Percentiles rank a stretch among this genome's conserved stretches.
Evolutionary conservation across 1,140 invertebrate genomes (phyloP).

Genomic region (Leptestheria dahalacensis): DNA sequence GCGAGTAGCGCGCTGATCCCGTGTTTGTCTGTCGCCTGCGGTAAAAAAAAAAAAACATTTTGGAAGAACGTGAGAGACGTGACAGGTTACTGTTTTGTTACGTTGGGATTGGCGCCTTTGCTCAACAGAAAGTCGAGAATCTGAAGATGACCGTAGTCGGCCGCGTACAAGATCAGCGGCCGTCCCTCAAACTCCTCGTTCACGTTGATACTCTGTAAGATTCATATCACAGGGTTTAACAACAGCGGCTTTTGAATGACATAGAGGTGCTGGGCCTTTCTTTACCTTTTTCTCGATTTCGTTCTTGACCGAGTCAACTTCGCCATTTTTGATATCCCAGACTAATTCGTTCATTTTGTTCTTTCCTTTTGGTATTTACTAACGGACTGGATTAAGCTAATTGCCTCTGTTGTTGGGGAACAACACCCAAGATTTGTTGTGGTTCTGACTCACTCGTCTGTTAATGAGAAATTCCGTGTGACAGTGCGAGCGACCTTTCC

Average conservation of each 20-base stretch:
- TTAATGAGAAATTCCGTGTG: no score
- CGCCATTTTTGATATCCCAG: constrained; percentile 89
- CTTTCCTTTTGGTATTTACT: no score
- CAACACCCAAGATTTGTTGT: no score
- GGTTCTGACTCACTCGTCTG: no score
- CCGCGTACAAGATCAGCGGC: constrained; percentile 74
- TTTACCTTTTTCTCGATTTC: constrained; percentile 67
- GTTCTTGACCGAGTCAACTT: constrained; percentile 76
- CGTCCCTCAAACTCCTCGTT: constrained; percentile 73
- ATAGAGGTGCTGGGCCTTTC: no score
- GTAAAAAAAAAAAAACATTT: constrained; percentile 23
- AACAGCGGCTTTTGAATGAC: no score
- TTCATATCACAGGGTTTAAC: no score
- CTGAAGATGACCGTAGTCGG: constrained; percentile 84
- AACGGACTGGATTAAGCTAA: no score
- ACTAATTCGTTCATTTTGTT: constrained; percentile 55
- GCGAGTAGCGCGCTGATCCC: constrained; percentile 80
- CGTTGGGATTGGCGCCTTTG: constrained; percentile 83
- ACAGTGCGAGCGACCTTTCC: no score
- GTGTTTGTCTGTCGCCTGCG: constrained; percentile 74
- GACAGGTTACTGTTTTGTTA: no score
- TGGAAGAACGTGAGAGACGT: not conserved
- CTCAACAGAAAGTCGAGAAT: constrained; percentile 76
- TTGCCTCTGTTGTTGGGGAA: no score
- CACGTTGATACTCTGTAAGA: constrained; percentile 72